These are phyloP conservation scores for Limnephilus rhombicus DNA, from an alignment of 2,888 invertebrate species.

Conservation along the genomic window DNA sequence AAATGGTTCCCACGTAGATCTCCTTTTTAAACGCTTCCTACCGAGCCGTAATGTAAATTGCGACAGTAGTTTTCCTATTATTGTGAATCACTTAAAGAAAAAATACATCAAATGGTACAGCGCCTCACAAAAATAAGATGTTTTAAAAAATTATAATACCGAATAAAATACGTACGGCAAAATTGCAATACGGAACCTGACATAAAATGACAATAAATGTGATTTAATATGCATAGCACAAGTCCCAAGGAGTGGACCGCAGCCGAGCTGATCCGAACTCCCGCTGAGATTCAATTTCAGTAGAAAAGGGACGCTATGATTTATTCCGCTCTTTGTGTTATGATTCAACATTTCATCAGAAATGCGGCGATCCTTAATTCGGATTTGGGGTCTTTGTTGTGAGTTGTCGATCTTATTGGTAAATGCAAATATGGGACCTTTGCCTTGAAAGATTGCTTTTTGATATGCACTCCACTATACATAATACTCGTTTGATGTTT, in stretches of 20 bases:
- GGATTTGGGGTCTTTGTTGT: background rate
- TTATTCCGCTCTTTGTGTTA: slow-evolving; percentile 58
- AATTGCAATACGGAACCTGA: background rate
- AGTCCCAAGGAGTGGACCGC: background rate
- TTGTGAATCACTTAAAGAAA: too few species aligned
- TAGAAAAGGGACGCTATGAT: slow-evolving; percentile 60
- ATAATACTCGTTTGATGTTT: too few species aligned
- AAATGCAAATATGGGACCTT: background rate
- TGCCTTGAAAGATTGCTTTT: background rate
- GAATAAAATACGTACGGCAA: background rate
- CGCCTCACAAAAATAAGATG: too few species aligned
- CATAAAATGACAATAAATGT: background rate
- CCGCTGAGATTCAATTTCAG: slow-evolving; percentile 61
- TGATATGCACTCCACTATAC: background rate
- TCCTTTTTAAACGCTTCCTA: too few species aligned
- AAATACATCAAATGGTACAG: too few species aligned
- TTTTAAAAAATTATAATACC: background rate
- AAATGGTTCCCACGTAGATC: too few species aligned
- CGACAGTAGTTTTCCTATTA: too few species aligned
- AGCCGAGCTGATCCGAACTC: slow-evolving; percentile 10
- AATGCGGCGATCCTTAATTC: slow-evolving; percentile 47
- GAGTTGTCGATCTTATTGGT: background rate
- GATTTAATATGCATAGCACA: background rate
- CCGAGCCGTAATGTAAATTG: too few species aligned
- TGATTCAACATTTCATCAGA: slow-evolving; percentile 58